A percentile compares a stretch with the other conserved stretches of the same genome.
Conservation (phyloP, 2,888 invertebrate genomes). For the Drosophila meridionalis region DNA sequence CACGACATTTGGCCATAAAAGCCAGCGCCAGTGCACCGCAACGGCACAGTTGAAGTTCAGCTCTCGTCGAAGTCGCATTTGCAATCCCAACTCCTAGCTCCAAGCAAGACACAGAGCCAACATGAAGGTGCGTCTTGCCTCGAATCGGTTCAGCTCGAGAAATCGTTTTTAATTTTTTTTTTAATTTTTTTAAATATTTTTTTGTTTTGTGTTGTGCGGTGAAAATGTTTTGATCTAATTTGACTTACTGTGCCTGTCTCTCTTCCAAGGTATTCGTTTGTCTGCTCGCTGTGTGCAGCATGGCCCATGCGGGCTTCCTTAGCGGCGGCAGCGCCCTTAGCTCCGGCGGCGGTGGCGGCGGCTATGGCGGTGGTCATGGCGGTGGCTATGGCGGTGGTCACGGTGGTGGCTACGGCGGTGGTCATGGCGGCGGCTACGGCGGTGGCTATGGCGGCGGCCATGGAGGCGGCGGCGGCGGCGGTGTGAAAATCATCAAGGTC, state of each 20-base stretch:
- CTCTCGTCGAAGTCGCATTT: constrained; percentile 55
- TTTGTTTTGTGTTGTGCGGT: constrained; percentile 25
- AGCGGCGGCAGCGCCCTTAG: constrained; percentile 60
- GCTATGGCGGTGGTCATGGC: constrained; percentile 32
- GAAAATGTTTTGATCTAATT: constrained; percentile 15
- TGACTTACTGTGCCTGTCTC: constrained; percentile 21
- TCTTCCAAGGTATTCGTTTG: constrained; percentile 71
- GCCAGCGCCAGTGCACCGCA: constrained; percentile 31
- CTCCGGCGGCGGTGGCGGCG: constrained; percentile 56
- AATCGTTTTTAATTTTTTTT: constrained; percentile 19
- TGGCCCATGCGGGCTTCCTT: constrained; percentile 73
- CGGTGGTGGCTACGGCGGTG: constrained; percentile 18
- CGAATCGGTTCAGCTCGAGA: constrained; percentile 18
- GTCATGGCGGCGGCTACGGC: constrained; percentile 3
- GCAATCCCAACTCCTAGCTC: constrained; percentile 26
- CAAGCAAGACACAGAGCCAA: constrained; percentile 39
- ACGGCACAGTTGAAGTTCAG: constrained; percentile 69
- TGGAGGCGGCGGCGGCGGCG: constrained; percentile 27
- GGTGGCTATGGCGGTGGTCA: constrained; percentile 28
- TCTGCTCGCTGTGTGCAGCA: constrained; percentile 71
- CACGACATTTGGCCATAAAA: constrained; percentile 53
- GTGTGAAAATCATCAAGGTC: constrained; percentile 37
- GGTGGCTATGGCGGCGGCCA: constrained; percentile 23
- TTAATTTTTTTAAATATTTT: constrained; percentile 15
- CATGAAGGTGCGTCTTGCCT: constrained; percentile 68